These are phyloP conservation scores for Micrasema minimum DNA, from an alignment of 1,140 invertebrate species.

Conservation along the genomic window DNA sequence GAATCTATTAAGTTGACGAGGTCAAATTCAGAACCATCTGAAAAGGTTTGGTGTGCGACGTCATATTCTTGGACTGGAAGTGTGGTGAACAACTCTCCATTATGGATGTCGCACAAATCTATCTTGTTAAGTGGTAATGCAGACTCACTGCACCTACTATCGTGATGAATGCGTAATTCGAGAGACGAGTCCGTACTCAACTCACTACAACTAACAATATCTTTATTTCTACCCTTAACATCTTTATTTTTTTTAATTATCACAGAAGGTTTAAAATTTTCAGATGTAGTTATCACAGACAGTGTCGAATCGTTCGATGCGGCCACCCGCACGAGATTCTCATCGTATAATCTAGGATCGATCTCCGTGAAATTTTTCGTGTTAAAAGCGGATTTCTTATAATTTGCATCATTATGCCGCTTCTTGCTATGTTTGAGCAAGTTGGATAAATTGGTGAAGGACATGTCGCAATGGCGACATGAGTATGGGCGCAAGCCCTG, in stretches of 20 bases:
- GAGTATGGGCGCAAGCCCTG: slow-evolving; percentile 67
- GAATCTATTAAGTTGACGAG: slow-evolving; percentile 3
- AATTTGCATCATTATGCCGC: slow-evolving; percentile 67
- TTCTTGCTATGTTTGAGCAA: slow-evolving; percentile 69
- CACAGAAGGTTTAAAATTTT: slow-evolving; percentile 37
- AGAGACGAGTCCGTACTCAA: slow-evolving; percentile 23
- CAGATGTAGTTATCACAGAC: slow-evolving; percentile 41
- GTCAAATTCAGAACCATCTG: neutral
- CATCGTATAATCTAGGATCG: slow-evolving; percentile 18
- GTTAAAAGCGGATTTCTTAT: slow-evolving; percentile 61
- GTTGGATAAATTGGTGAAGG: slow-evolving; percentile 69
- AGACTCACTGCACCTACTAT: slow-evolving; percentile 11
- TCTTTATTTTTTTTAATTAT: slow-evolving; percentile 36
- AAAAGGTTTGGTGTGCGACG: neutral
- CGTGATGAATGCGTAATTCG: neutral
- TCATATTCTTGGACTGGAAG: neutral
- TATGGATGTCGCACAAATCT: neutral
- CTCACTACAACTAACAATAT: slow-evolving; percentile 25
- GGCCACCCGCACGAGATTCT: slow-evolving; percentile 6
- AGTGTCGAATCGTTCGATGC: slow-evolving; percentile 20
- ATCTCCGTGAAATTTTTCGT: slow-evolving; percentile 2
- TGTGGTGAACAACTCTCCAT: neutral
- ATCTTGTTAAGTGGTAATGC: slow-evolving; percentile 1
- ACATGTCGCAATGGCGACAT: slow-evolving; percentile 68
- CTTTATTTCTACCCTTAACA: slow-evolving; percentile 26